These are phyloP conservation scores for Parasteatoda lunata DNA, from an alignment of 2,888 invertebrate species.

Conservation along the genomic window DNA sequence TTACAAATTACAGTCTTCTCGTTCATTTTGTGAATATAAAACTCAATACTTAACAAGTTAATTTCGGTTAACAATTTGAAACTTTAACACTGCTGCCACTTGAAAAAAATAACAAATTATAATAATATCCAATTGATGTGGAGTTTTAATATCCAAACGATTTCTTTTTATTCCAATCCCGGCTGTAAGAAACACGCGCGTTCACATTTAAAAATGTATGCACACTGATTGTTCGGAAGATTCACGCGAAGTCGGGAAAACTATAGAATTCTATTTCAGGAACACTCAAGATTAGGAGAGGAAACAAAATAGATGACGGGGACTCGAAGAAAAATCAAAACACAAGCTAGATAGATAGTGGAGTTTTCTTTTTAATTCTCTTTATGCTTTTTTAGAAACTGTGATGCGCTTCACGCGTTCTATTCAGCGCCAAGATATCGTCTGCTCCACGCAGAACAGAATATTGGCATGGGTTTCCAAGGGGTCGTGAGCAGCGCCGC, in stretches of 20 bases:
- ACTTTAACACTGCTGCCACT: background rate
- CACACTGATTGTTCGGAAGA: background rate
- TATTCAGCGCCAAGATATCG: background rate
- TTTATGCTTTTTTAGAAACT: background rate
- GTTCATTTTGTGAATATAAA: background rate
- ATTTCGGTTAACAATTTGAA: background rate
- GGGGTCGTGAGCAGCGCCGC: background rate
- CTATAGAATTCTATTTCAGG: constrained; percentile 5
- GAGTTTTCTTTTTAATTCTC: background rate
- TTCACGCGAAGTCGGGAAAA: background rate
- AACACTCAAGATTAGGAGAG: background rate
- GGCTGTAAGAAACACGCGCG: background rate
- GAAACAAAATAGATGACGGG: constrained; percentile 1
- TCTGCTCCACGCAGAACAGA: background rate
- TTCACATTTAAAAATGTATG: background rate
- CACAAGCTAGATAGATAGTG: background rate
- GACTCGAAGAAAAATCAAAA: background rate
- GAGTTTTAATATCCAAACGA: background rate
- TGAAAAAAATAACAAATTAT: background rate
- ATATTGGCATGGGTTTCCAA: background rate
- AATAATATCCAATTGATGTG: background rate
- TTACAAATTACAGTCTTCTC: no score
- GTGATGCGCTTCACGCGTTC: background rate
- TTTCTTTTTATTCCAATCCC: background rate
- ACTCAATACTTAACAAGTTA: background rate